These are phyloP conservation scores for Oscheius sp. DNA, from an alignment of 1,140 invertebrate species.

Conservation along the genomic window DNA sequence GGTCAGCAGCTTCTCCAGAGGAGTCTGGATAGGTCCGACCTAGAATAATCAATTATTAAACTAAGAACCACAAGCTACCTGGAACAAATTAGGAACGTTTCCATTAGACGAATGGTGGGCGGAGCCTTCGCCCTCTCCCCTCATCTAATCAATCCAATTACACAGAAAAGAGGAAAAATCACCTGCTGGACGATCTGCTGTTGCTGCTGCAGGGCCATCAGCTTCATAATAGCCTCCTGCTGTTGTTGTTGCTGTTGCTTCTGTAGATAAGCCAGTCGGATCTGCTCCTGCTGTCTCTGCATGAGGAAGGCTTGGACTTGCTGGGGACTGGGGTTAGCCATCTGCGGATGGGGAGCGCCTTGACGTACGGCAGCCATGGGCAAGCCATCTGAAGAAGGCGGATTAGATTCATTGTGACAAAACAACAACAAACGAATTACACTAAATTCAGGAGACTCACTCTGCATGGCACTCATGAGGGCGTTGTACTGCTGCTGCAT, in stretches of 20 bases:
- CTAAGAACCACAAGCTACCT: too few relatives aligned
- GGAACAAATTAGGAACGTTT: too few relatives aligned
- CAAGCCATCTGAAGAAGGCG: neutral
- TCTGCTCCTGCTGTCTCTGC: conserved; percentile 3
- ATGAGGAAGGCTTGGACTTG: neutral
- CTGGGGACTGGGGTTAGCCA: neutral
- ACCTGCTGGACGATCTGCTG: neutral
- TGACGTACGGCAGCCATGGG: neutral
- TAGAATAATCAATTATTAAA: too few relatives aligned
- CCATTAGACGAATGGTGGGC: too few relatives aligned
- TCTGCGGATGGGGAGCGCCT: neutral
- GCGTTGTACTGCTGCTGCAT: conserved; percentile 32
- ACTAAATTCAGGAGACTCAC: neutral
- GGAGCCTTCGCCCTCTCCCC: too few relatives aligned
- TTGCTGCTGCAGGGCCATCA: neutral
- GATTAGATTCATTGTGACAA: neutral
- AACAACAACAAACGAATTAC: too few relatives aligned
- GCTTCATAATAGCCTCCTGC: neutral
- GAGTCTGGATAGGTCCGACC: conserved; percentile 28
- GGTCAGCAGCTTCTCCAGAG: conserved; percentile 28
- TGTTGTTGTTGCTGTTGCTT: conserved; percentile 10
- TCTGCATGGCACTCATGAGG: conserved; percentile 25
- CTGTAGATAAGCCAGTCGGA: conserved; percentile 11
- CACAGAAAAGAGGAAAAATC: neutral
- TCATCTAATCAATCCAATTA: neutral